phyloP scores from a whole-genome alignment of 2,113 vertebrate genomes.

The Aix galericulata region DNA sequence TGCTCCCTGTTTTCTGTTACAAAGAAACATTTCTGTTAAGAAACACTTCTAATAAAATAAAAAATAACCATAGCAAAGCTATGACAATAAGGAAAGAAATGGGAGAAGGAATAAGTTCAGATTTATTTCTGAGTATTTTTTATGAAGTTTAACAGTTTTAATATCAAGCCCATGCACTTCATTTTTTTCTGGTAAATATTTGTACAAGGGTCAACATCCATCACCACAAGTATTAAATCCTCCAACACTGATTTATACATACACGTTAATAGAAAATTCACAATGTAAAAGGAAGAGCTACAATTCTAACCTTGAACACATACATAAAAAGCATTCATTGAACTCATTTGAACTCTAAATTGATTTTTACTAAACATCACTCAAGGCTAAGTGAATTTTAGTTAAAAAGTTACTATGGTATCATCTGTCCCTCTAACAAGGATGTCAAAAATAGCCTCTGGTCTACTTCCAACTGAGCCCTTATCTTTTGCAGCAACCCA shows the following conservation, averaged over 20 bases:
- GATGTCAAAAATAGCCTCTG: slow-evolving; percentile 60
- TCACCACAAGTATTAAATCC: not conserved
- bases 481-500: slow-evolving; percentile 67
- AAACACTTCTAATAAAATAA: not conserved
- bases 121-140: not conserved
- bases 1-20: not conserved
- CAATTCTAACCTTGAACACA: slow-evolving; percentile 50
- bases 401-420: slow-evolving; percentile 56
- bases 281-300: not conserved
- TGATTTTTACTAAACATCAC: slow-evolving; percentile 67
- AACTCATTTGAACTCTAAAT: slow-evolving; percentile 66
- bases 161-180: not conserved
- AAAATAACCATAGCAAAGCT: not conserved
- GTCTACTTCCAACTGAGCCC: slow-evolving; percentile 52
- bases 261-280: not conserved
- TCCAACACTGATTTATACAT: not conserved
- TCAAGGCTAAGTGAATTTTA: slow-evolving; percentile 58
- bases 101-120: not conserved
- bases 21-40: not conserved
- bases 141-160: not conserved
- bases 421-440: slow-evolving; percentile 67
- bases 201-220: not conserved
- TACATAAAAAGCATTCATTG: slow-evolving; percentile 29
- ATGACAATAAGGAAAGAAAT: not conserved
- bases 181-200: not conserved